Conservation (phyloP, 2,113 vertebrate species). For the Excalfactoria chinensis region DNA sequence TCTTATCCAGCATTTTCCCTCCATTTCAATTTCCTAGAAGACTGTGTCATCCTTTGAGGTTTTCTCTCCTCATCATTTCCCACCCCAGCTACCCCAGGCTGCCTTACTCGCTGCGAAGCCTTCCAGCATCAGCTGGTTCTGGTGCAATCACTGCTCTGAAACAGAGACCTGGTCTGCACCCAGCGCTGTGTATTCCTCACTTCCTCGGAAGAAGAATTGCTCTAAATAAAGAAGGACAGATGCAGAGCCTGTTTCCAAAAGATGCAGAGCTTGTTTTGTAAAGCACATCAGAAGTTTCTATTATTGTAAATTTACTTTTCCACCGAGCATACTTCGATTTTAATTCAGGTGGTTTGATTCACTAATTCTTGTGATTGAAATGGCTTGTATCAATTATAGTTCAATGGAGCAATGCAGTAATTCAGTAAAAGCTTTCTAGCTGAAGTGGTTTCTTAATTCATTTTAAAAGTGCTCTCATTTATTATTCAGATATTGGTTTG, state of each 20-base stretch:
- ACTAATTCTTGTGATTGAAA: constrained; percentile 30
- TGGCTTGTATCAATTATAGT: constrained; percentile 39
- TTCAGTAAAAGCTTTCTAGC: constrained; percentile 46
- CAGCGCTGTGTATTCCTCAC: constrained; percentile 23
- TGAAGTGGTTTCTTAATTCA: constrained; percentile 44
- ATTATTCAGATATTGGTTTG: constrained; percentile 40
- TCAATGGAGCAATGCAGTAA: neutral
- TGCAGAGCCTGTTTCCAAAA: constrained; percentile 9
- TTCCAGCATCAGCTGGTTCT: constrained; percentile 37
- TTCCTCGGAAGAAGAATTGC: constrained; percentile 40
- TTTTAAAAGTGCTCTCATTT: constrained; percentile 41
- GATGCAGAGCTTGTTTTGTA: constrained; percentile 4
- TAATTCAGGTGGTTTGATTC: constrained; percentile 52
- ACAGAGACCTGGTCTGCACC: constrained; percentile 41
- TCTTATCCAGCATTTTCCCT: constrained; percentile 38
- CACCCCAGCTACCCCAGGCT: constrained; percentile 8
- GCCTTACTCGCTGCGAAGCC: constrained; percentile 58
- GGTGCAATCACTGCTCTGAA: constrained; percentile 53
- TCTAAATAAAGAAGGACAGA: constrained; percentile 61
- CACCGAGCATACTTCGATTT: constrained; percentile 40
- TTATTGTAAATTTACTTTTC: constrained; percentile 42
- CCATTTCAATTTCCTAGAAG: constrained; percentile 38
- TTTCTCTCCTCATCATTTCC: constrained; percentile 43
- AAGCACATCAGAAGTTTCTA: constrained; percentile 36
- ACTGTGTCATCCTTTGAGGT: constrained; percentile 56